Evolutionary conservation across 2,113 vertebrate species (phyloP).

Genomic region (Rhinolophus ferrumequinum): DNA sequence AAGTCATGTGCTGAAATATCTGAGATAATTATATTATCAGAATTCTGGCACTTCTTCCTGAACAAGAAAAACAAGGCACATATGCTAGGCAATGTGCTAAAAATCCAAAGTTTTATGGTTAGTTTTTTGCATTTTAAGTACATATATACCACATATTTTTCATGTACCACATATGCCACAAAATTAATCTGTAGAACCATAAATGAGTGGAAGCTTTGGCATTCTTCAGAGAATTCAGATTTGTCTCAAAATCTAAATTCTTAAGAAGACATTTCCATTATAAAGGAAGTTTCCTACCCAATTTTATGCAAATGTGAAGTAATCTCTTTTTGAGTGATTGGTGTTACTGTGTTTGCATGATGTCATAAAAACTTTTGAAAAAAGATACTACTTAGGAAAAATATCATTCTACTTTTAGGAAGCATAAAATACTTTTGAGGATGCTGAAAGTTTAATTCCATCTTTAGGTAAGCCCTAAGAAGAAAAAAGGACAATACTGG

Average conservation of each 20-base stretch:
- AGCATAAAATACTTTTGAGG: not conserved
- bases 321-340: not conserved
- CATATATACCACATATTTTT: not conserved
- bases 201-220: not conserved
- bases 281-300: not conserved
- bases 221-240: not conserved
- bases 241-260: not conserved
- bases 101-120: slow-evolving; percentile 4
- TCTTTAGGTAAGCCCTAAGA: not conserved
- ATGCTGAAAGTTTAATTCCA: not conserved
- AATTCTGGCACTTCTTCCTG: slow-evolving; percentile 52
- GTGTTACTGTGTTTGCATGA: not conserved
- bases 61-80: slow-evolving; percentile 61
- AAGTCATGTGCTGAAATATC: slow-evolving; percentile 58
- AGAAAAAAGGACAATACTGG: not conserved
- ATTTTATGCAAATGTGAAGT: not conserved
- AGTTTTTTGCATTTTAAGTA: slow-evolving; percentile 53
- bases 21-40: slow-evolving; percentile 63
- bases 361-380: not conserved
- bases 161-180: not conserved
- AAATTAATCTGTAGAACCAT: not conserved
- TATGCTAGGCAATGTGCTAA: slow-evolving; percentile 57
- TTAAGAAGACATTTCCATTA: not conserved
- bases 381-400: not conserved
- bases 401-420: not conserved